phyloP scores from a whole-genome alignment of 2,888 invertebrate species.

The Quadriops clusia region DNA sequence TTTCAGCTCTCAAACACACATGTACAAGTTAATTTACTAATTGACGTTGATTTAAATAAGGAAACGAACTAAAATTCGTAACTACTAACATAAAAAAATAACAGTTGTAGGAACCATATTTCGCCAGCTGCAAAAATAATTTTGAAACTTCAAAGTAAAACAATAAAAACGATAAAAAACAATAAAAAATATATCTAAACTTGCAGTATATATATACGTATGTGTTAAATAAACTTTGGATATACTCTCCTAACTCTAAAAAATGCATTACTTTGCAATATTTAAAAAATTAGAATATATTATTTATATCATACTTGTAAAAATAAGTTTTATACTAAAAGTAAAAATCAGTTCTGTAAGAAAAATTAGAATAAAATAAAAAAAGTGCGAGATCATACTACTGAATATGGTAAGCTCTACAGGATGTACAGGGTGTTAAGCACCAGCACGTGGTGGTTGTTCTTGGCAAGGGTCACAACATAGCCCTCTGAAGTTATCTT shows the following conservation, averaged over 20 bases:
- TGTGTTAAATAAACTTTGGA: constrained; percentile 21
- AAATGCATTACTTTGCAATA: constrained; percentile 17
- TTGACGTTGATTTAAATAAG: constrained; percentile 26
- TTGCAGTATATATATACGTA: constrained; percentile 15
- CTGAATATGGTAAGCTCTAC: constrained; percentile 49
- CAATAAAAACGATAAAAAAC: constrained; percentile 20
- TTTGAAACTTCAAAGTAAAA: constrained; percentile 22
- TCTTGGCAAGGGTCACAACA: constrained; percentile 92
- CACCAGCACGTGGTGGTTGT: constrained; percentile 96
- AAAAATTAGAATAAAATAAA: too few relatives aligned
- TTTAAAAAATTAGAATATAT: constrained; percentile 12
- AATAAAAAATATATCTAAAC: constrained; percentile 17
- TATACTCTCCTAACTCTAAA: constrained; percentile 16
- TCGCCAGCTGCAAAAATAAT: constrained; percentile 27
- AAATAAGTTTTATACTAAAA: constrained; percentile 19
- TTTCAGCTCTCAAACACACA: constrained; percentile 21
- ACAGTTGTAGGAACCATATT: constrained; percentile 27
- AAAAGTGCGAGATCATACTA: constrained; percentile 37
- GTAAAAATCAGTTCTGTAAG: constrained; percentile 37
- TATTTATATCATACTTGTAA: constrained; percentile 13
- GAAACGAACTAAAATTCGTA: constrained; percentile 21
- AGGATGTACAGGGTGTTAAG: constrained; percentile 87
- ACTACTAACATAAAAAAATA: too few relatives aligned
- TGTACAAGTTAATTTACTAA: constrained; percentile 22
- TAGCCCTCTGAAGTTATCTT: constrained; percentile 96